Evolutionary conservation across 2,888 invertebrate genomes (phyloP).

Genomic region (Melinopterus prodromus): DNA sequence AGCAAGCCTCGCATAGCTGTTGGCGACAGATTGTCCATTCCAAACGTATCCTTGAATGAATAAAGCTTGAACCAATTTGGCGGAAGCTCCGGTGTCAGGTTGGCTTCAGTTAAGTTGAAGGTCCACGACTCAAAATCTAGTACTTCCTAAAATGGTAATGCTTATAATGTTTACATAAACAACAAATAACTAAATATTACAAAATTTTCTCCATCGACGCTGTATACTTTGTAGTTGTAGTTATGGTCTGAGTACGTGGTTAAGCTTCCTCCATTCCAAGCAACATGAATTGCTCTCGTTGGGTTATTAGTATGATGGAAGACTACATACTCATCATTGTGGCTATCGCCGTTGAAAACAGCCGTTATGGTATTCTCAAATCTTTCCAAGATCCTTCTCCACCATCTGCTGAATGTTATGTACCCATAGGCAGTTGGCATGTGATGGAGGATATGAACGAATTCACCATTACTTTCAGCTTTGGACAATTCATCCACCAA

Average conservation of each 20-base stretch:
- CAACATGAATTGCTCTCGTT: conserved; percentile 69
- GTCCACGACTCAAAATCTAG: conserved; percentile 74
- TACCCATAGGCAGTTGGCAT: conserved; percentile 79
- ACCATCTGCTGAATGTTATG: conserved; percentile 75
- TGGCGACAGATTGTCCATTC: conserved; percentile 68
- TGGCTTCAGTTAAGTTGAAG: conserved; percentile 80
- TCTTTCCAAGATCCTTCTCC: conserved; percentile 72
- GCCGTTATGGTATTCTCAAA: conserved; percentile 77
- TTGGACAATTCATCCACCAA: conserved; percentile 73
- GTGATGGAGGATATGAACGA: conserved; percentile 84
- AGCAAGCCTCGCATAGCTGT: conserved; percentile 70
- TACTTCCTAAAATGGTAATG: conserved; percentile 62
- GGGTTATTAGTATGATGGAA: conserved; percentile 68
- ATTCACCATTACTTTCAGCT: conserved; percentile 76
- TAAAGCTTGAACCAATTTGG: conserved; percentile 79
- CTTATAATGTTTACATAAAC: not conserved
- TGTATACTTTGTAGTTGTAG: conserved; percentile 64
- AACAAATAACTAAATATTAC: conserved; percentile 43
- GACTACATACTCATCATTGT: conserved; percentile 77
- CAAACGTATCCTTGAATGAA: conserved; percentile 73
- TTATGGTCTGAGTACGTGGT: conserved; percentile 79
- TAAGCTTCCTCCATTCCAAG: conserved; percentile 86
- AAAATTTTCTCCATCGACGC: conserved; percentile 49
- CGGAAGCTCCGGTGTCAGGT: conserved; percentile 62
- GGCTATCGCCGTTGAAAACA: conserved; percentile 86